These are phyloP conservation scores for Baccha elongata DNA, from an alignment of 2,888 invertebrate species.

Conservation along the genomic window DNA sequence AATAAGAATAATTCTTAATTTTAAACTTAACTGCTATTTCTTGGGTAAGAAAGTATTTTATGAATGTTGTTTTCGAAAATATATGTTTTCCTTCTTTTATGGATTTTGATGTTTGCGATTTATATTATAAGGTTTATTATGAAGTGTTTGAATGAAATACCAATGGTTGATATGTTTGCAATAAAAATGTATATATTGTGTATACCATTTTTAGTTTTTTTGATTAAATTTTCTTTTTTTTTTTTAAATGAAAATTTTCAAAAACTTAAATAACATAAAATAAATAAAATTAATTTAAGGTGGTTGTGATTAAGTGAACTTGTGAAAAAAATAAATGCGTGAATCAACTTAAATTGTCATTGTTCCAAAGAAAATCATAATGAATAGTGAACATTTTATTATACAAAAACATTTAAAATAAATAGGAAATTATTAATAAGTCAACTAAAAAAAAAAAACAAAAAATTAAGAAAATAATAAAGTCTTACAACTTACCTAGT, in stretches of 20 bases:
- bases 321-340: constrained; percentile 35
- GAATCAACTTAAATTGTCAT: constrained; percentile 7
- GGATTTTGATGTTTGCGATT: constrained; percentile 57
- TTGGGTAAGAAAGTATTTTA: constrained; percentile 28
- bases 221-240: constrained; percentile 35
- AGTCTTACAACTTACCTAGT: constrained; percentile 85
- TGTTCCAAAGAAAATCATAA: constrained; percentile 4
- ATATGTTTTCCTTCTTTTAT: constrained; percentile 26
- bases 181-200: constrained; percentile 55
- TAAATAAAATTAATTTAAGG: constrained; percentile 2
- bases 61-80: constrained; percentile 37
- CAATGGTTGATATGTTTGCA: constrained; percentile 63
- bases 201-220: constrained; percentile 63
- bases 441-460: constrained; percentile 14
- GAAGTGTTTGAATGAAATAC: constrained; percentile 63
- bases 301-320: constrained; percentile 47
- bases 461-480: constrained; percentile 9
- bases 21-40: constrained; percentile 37
- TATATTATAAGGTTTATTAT: constrained; percentile 53
- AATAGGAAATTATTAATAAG: constrained; percentile 35
- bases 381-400: constrained; percentile 26
- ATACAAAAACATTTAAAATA: constrained; percentile 17
- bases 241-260: constrained; percentile 27
- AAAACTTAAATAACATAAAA: constrained; percentile 11
- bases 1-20: not conserved